Evolutionary conservation across 2,888 invertebrate genomes (phyloP), one percentile per base, ranked within the genome.

Genomic region (Adela reaumurella): DNA sequence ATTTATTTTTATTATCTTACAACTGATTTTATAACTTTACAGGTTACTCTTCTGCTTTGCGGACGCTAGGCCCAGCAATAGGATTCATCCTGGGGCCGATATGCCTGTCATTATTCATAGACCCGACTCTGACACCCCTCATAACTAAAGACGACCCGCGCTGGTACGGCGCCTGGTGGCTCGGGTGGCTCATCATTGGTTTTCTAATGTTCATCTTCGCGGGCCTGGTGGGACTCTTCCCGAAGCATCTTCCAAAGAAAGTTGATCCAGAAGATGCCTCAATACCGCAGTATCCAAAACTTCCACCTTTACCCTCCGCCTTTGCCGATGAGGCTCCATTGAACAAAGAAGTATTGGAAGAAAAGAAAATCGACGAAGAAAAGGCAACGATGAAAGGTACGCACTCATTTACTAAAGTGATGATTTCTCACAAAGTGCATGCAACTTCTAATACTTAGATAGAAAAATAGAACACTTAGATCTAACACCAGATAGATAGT

Each of bases 121-220:
- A 84, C 59, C 84, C 85, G 0, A 67, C 64, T 1, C 69, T 83
- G 45, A 83, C 82, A 8, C 86, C 86, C 1, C 61, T 84, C 8
- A 85, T 86, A 28, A 74, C 74, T 45, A 70, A 71, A 45, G 74
- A 78, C 50, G 84, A 85, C 62, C 86, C 88, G 2, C 70, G 88
- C 55, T 89, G 88, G 88, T 64, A 85, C 42, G 89, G 89, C 17
- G 88, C 89, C 10, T 89, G 88, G 88, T 89, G 89, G 89, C 67
- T 88, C n/a, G 88, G 86, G 14, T 83, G 83, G 83, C 73, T 81
- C 19, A 58, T 76, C n/a, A 65, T 83, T 18, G 81, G 81, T 11
- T 55, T 62, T 0, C 62, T 83, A 0, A 84, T 87, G 81, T 66
- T 83, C 17, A 55, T 85, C 17, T 82, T 86, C 51, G 79, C 85